These are phyloP conservation scores for Spermophilus dauricus DNA, from an alignment of 2,113 vertebrate genomes.

Conservation along the genomic window DNA sequence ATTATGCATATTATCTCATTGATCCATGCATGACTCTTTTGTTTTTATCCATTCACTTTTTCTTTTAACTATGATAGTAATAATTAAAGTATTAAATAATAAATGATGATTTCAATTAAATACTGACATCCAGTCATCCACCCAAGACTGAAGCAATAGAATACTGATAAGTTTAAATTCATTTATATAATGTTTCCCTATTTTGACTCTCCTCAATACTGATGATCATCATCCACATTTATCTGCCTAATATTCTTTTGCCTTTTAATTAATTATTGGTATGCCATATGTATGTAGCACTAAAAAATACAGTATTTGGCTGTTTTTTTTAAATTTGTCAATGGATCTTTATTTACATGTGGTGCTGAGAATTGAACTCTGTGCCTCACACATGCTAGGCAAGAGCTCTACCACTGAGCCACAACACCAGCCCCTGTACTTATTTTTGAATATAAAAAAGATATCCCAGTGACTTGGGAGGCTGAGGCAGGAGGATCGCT, in stretches of 20 bases:
- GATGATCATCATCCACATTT: not conserved
- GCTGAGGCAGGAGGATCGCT: too few species aligned
- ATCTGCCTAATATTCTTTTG: not conserved
- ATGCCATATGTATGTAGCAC: not conserved
- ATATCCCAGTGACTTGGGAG: not conserved
- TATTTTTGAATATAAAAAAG: constrained; percentile 40
- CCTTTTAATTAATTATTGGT: constrained; percentile 40
- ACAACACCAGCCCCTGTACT: too few species aligned
- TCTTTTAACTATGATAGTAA: constrained; percentile 29
- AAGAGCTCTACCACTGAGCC: too few species aligned
- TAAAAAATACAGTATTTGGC: constrained; percentile 28
- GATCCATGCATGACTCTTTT: not conserved
- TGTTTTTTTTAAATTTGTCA: not conserved
- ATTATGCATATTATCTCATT: not conserved
- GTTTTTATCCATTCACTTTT: not conserved
- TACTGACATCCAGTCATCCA: not conserved
- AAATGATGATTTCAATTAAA: constrained; percentile 36
- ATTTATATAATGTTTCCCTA: not conserved
- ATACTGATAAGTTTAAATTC: not conserved
- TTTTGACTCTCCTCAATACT: not conserved
- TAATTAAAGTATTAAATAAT: constrained; percentile 2
- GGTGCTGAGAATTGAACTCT: too few species aligned
- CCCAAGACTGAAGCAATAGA: not conserved
- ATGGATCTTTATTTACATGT: too few species aligned
- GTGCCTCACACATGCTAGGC: too few species aligned